Evolutionary conservation across 1,140 invertebrate species (phyloP).

Genomic region (Atta cephalotes): DNA sequence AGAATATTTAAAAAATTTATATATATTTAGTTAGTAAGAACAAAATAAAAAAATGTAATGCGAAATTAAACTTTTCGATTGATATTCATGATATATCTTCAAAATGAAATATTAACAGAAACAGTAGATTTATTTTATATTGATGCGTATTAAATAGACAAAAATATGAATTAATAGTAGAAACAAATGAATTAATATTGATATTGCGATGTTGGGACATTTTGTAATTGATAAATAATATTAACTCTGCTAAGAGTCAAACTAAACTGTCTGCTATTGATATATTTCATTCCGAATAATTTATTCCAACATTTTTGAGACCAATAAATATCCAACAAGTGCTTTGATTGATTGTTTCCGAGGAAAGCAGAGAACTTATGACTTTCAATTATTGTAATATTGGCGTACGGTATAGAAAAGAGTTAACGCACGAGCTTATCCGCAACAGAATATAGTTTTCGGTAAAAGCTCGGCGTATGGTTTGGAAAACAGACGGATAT

Average conservation of each 20-base stretch:
- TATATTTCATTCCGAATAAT: neutral
- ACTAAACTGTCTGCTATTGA: neutral
- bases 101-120: neutral
- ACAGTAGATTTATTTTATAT: neutral
- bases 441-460: neutral
- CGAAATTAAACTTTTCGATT: neutral
- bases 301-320: neutral
- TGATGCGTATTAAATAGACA: neutral
- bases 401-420: neutral
- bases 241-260: neutral
- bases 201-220: neutral
- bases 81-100: neutral
- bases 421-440: neutral
- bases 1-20: neutral
- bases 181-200: slow-evolving; percentile 5
- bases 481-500: slow-evolving; percentile 40
- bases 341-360: neutral
- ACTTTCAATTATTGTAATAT: neutral
- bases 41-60: neutral
- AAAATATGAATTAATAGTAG: neutral
- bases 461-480: slow-evolving; percentile 1
- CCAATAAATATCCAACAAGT: neutral
- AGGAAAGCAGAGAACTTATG: neutral
- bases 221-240: neutral
- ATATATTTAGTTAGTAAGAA: neutral